Percentiles rank a stretch among this genome's conserved stretches.
Evolutionary conservation across 2,797 vertebrate species (phyloP).

Genomic region (Hapalemur alaotrensis): DNA sequence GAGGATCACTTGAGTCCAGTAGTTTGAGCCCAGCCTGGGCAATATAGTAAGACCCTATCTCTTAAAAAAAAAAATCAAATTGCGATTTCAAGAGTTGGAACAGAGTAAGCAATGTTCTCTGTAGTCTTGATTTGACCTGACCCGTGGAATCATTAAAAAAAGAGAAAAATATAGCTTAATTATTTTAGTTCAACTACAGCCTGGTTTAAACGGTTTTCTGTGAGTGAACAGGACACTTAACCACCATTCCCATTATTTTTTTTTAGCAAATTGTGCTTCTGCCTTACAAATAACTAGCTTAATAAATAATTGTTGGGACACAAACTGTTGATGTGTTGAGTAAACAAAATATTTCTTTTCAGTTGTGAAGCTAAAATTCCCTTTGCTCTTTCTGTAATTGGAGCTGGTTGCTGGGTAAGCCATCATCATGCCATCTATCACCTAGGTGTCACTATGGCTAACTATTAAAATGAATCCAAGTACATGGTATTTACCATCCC

Average conservation of each 20-base stretch:
- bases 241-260: background rate
- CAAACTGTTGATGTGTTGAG: background rate
- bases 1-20: background rate
- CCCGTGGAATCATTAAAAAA: background rate
- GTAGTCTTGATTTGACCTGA: background rate
- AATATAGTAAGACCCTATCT: background rate
- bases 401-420: background rate
- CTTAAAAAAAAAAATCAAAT: background rate
- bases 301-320: slow-evolving; percentile 20
- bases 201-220: background rate
- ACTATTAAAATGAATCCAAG: slow-evolving; percentile 58
- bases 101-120: background rate
- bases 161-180: background rate
- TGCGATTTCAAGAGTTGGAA: background rate
- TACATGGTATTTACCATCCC: background rate
- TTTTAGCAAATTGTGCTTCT: background rate
- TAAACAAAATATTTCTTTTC: slow-evolving; percentile 41
- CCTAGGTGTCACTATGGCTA: slow-evolving; percentile 1
- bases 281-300: background rate
- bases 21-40: background rate
- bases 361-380: background rate
- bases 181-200: background rate
- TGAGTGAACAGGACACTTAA: background rate
- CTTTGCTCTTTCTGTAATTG: background rate
- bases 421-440: background rate